Evolutionary conservation across 1,140 invertebrate species (phyloP).

Genomic region (Drosophila sechellia): DNA sequence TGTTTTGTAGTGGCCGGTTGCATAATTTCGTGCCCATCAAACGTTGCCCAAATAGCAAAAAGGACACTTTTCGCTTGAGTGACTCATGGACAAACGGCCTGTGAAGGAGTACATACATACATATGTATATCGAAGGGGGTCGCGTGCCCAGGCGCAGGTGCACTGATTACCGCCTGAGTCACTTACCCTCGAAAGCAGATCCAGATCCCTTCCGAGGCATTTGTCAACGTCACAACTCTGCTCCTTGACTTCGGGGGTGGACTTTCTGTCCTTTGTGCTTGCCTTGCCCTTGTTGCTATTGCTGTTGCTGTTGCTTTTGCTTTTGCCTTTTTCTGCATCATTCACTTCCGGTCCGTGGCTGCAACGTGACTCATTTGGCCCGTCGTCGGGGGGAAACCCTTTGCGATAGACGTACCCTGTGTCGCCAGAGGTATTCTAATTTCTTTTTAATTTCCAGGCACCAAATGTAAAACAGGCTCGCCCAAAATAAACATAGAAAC

Average conservation of each 20-base stretch:
- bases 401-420: slow-evolving; percentile 6
- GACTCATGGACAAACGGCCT: slow-evolving; percentile 36
- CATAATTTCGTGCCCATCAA: slow-evolving; percentile 73
- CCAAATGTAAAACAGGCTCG: background rate
- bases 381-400: slow-evolving; percentile 42
- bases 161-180: slow-evolving; percentile 78
- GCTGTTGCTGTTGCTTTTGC: background rate
- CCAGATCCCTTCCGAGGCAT: slow-evolving; percentile 53
- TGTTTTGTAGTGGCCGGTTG: slow-evolving; percentile 37
- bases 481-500: background rate
- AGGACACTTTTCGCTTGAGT: slow-evolving; percentile 58
- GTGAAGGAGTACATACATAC: too few relatives aligned
- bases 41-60: slow-evolving; percentile 22
- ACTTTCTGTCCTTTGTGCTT: slow-evolving; percentile 54
- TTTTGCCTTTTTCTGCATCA: slow-evolving; percentile 70
- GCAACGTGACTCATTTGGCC: slow-evolving; percentile 72
- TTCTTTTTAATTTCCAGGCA: background rate
- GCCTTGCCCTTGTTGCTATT: slow-evolving; percentile 32
- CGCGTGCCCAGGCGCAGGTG: slow-evolving; percentile 74
- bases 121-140: slow-evolving; percentile 13
- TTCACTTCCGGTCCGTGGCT: slow-evolving; percentile 70
- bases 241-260: slow-evolving; percentile 42
- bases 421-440: background rate
- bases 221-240: slow-evolving; percentile 72
- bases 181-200: slow-evolving; percentile 19